Evolutionary conservation across 1,140 invertebrate genomes (phyloP).

Genomic region (Drosophila sechellia): DNA sequence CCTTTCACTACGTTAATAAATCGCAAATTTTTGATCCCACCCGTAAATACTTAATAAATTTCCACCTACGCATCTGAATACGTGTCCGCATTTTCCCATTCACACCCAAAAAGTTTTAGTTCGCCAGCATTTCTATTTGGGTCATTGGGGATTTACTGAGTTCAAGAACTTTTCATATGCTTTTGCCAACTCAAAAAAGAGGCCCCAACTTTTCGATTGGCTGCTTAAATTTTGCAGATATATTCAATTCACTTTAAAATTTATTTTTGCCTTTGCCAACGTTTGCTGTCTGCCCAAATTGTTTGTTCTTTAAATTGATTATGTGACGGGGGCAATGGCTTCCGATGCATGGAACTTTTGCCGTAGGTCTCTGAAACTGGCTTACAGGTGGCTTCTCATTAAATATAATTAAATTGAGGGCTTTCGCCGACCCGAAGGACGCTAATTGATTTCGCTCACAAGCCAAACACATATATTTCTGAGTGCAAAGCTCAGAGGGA

Average conservation of each 20-base stretch:
- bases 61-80: constrained; percentile 7
- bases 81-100: constrained; percentile 18
- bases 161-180: constrained; percentile 32
- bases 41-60: constrained; percentile 13
- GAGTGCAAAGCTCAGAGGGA: constrained; percentile 26
- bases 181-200: constrained; percentile 1
- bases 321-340: not conserved
- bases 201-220: constrained; percentile 21
- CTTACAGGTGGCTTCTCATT: constrained; percentile 17
- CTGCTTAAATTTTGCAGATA: constrained; percentile 25
- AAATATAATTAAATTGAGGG: constrained; percentile 15
- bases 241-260: constrained; percentile 21
- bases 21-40: not conserved
- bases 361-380: not conserved
- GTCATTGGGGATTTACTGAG: constrained; percentile 36
- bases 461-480: constrained; percentile 5
- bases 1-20: not conserved
- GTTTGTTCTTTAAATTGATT: constrained; percentile 17
- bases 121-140: constrained; percentile 30
- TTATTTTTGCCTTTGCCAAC: constrained; percentile 5
- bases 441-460: constrained; percentile 32
- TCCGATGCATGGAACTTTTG: not conserved
- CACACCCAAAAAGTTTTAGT: constrained; percentile 19
- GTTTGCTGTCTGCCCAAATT: constrained; percentile 14
- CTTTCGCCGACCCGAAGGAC: not conserved